Evolutionary conservation across 2,797 vertebrate genomes (phyloP).

Genomic region (Odontamblyopus lacepedii): DNA sequence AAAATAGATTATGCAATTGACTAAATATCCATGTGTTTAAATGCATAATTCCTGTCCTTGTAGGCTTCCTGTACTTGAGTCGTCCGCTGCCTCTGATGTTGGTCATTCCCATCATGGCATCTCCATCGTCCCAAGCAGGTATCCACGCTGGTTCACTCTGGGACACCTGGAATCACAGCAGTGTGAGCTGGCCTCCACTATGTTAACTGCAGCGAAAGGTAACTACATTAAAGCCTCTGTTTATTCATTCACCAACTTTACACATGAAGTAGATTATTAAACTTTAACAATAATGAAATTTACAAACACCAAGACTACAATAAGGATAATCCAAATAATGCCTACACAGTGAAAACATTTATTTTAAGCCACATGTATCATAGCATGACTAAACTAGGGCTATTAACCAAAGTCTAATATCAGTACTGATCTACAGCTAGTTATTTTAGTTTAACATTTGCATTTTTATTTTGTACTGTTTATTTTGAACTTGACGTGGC

Average conservation of each 20-base stretch:
- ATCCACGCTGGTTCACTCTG: slow-evolving; percentile 97
- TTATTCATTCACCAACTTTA: background rate
- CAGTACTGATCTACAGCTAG: background rate
- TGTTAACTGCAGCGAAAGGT: slow-evolving; percentile 91
- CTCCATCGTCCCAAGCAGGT: slow-evolving; percentile 93
- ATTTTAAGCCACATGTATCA: too few species aligned
- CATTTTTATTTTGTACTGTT: background rate
- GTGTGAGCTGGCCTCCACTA: slow-evolving; percentile 97
- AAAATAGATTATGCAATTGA: background rate
- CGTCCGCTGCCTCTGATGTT: slow-evolving; percentile 84
- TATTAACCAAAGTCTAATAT: background rate
- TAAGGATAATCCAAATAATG: too few species aligned
- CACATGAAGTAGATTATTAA: background rate
- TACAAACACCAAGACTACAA: too few species aligned
- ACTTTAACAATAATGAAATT: background rate
- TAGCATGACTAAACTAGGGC: background rate
- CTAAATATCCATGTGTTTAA: background rate
- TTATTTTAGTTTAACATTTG: background rate
- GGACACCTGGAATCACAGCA: slow-evolving; percentile 98
- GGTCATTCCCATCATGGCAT: slow-evolving; percentile 94
- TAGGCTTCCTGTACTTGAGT: slow-evolving; percentile 94
- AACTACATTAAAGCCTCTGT: background rate
- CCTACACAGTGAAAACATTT: too few species aligned
- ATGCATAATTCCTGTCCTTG: background rate
- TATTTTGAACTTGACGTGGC: background rate